Evolutionary conservation across 2,797 vertebrate species (phyloP), one percentile per base, ranked within the genome.

Genomic region (Vespertilio murinus): DNA sequence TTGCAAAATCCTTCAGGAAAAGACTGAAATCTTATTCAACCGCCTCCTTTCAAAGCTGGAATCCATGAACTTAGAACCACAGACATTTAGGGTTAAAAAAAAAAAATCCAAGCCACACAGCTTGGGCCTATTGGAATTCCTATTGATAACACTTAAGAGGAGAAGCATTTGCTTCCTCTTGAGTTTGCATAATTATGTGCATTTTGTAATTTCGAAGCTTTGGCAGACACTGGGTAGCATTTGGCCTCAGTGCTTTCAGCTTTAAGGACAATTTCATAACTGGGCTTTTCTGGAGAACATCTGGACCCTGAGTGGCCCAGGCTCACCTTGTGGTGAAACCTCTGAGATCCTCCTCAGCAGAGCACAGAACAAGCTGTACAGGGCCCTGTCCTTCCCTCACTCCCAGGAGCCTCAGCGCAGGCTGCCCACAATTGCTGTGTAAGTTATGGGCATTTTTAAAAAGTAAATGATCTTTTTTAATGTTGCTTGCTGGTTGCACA

Each of bases 131-230:
- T n/a, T 22, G 64, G 40, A 95, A 86, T 2, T 59, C 87, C 49
- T 71, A 35, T 69, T 88, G 74, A 84, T 91, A 86, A 82, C n/a
- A 28, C 40, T 42, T 79, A 42, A 11, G n/a, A 89, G 47, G 61
- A 78, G 91, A 52, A 95, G 10, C 83, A 77, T 88, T 83, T 67
- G 47, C 12, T 79, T 91, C 18, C 20, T 82, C 78, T 40, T 17
- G 35, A 42, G 42, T 93, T 84, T 90, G 88, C 71, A n/a, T 70
- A 93, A 77, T 74, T 88, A 9, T 33, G 20, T 65, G 54, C 73
- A 4, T 97, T 96, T 95, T 96, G 95, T 92, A 95, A 94, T 80
- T 75, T 70, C 91, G 45, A 52, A n/a, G 4, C 90, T 95, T 95
- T 96, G 92, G 78, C 65, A 97, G 74, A 2, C 40, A 0, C 0